Evolutionary conservation across 2,113 vertebrate genomes (phyloP).

Genomic region (Girardinichthys multiradiatus): DNA sequence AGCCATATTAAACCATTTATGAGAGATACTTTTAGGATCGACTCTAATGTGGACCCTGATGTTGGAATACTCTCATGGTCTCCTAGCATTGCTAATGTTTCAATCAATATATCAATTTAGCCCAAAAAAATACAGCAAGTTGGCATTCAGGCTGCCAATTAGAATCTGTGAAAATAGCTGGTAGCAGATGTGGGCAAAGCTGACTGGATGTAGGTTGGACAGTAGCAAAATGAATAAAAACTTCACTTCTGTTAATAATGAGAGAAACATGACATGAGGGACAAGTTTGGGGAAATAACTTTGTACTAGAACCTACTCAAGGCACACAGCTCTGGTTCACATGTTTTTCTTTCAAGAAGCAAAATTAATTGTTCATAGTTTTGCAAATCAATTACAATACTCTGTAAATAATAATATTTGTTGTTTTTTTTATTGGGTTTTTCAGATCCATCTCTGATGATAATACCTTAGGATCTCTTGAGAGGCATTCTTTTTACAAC

Average conservation of each 20-base stretch:
- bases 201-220: not conserved
- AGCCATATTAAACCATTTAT: too few species aligned
- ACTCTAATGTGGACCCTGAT: too few species aligned
- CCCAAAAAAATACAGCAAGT: too few species aligned
- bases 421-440: not conserved
- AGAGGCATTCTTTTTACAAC: slow-evolving; percentile 64
- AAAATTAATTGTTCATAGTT: not conserved
- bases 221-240: not conserved
- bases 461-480: slow-evolving; percentile 38
- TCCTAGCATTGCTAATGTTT: too few species aligned
- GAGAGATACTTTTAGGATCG: too few species aligned
- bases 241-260: not conserved
- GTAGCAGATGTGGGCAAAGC: not conserved
- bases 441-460: slow-evolving; percentile 64
- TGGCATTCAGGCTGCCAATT: too few species aligned
- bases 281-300: not conserved
- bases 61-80: too few species aligned
- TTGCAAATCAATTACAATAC: not conserved
- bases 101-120: too few species aligned
- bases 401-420: not conserved
- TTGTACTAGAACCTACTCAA: not conserved
- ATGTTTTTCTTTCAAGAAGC: not conserved
- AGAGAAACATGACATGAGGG: not conserved
- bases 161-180: too few species aligned
- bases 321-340: not conserved